These are phyloP conservation scores for Acleris holmiana DNA, from an alignment of 2,888 invertebrate species.

Conservation along the genomic window DNA sequence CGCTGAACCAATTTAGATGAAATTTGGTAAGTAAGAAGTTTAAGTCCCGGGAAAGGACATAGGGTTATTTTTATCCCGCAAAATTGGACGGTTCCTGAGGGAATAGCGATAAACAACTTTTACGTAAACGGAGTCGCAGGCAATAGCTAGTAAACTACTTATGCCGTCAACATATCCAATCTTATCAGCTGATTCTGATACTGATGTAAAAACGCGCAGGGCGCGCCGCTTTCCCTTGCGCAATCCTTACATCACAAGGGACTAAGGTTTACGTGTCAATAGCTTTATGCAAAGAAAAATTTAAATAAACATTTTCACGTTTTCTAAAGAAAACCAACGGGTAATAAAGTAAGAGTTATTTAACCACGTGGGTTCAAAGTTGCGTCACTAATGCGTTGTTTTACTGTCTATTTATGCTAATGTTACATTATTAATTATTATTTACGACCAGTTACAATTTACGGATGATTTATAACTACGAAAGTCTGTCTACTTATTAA, in stretches of 20 bases:
- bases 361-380: conserved; percentile 4
- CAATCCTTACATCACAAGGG: conserved; percentile 30
- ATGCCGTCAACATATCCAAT: background rate
- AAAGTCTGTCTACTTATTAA: conserved; percentile 7
- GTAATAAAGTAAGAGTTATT: conserved; percentile 21
- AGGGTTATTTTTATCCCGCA: no score
- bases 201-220: conserved; percentile 18
- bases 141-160: no score
- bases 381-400: conserved; percentile 22
- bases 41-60: no score
- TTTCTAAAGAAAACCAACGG: conserved; percentile 29
- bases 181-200: conserved; percentile 19
- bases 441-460: conserved; percentile 24
- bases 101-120: no score
- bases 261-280: conserved; percentile 14
- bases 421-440: conserved; percentile 14
- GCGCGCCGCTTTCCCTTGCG: conserved; percentile 33
- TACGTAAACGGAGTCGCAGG: no score
- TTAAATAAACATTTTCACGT: conserved; percentile 26
- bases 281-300: conserved; percentile 17
- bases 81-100: no score
- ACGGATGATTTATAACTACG: conserved; percentile 23
- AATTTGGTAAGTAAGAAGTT: no score
- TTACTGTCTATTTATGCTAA: conserved; percentile 24
- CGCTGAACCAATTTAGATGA: no score